Evolutionary conservation across 2,888 invertebrate genomes (phyloP).

Genomic region (Argyra leucocephala): DNA sequence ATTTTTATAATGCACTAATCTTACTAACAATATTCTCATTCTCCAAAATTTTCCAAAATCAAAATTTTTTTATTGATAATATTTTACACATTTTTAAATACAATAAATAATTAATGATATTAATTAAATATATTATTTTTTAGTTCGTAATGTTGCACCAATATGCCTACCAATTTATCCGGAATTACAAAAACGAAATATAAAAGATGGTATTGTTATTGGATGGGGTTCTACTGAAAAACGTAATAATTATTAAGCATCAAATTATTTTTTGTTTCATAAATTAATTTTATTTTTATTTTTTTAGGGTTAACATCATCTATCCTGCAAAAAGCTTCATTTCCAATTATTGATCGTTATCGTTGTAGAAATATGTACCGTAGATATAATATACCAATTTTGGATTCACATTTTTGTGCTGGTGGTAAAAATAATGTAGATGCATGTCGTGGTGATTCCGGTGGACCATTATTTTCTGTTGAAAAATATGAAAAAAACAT

Average conservation of each 20-base stretch:
- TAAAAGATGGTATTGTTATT: conserved; percentile 41
- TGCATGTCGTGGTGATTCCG: conserved; percentile 25
- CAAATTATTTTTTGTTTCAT: not conserved
- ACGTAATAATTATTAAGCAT: conserved; percentile 14
- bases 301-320: not conserved
- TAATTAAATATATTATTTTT: not conserved
- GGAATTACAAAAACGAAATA: conserved; percentile 35
- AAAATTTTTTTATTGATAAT: too few relatives aligned
- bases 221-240: conserved; percentile 38
- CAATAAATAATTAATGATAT: too few relatives aligned
- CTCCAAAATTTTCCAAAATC: too few relatives aligned
- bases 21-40: too few relatives aligned
- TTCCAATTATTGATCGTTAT: not conserved
- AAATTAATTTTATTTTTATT: too few relatives aligned
- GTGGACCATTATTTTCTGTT: conserved; percentile 31
- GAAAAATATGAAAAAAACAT: conserved; percentile 21
- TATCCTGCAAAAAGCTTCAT: not conserved
- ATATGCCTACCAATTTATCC: conserved; percentile 46
- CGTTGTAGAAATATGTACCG: not conserved
- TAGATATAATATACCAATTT: conserved; percentile 20
- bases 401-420: conserved; percentile 45
- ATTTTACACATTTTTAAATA: too few relatives aligned
- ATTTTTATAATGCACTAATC: too few relatives aligned
- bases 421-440: conserved; percentile 39
- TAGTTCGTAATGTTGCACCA: conserved; percentile 41